These are phyloP conservation scores for Anableps anableps DNA, from an alignment of 2,797 vertebrate species.

Conservation along the genomic window DNA sequence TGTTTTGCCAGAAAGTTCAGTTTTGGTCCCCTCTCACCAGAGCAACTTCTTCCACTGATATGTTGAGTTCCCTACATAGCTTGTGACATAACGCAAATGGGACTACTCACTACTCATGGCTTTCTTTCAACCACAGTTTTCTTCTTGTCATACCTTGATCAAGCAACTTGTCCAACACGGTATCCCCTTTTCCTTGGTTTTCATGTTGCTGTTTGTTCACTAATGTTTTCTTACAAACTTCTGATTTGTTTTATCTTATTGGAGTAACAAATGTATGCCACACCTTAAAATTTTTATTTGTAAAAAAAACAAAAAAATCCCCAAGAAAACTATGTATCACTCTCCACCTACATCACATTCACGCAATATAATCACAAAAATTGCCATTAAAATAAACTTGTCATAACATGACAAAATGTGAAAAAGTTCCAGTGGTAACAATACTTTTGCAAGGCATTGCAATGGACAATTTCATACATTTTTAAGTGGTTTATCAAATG, in stretches of 20 bases:
- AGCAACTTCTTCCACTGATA: not conserved
- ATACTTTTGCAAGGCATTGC: not conserved
- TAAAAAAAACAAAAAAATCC: not conserved
- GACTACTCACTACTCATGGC: not conserved
- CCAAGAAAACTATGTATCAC: not conserved
- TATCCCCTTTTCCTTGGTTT: not conserved
- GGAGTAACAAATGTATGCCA: not conserved
- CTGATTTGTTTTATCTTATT: too few species aligned
- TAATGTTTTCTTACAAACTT: not conserved
- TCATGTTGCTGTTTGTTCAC: not conserved
- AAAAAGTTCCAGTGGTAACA: not conserved
- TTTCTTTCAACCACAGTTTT: not conserved
- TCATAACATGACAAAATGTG: not conserved
- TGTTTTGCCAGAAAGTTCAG: too few species aligned
- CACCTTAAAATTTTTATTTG: not conserved
- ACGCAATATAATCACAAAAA: not conserved
- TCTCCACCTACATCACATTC: not conserved
- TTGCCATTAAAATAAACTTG: too few species aligned
- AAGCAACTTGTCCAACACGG: not conserved
- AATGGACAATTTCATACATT: conserved; percentile 24
- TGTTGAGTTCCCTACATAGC: not conserved
- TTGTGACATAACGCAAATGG: not conserved
- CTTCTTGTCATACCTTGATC: not conserved
- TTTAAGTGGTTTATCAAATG: conserved; percentile 29
- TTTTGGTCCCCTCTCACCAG: not conserved